Evolutionary conservation across 2,888 invertebrate genomes (phyloP).

Genomic region (Phragmatobia fuliginosa): DNA sequence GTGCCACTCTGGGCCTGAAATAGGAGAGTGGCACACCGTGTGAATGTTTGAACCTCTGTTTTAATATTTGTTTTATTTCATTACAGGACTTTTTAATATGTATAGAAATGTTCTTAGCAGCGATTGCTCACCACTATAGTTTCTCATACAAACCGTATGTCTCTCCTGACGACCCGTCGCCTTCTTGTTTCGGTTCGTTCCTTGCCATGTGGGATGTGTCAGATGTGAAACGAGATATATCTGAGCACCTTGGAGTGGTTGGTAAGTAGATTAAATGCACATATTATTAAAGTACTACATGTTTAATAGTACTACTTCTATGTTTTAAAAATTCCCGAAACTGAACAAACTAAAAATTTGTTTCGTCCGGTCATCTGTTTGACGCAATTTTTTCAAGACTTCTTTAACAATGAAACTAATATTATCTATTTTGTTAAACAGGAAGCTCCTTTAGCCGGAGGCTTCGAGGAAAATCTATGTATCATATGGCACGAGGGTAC

Average conservation of each 20-base stretch:
- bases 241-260: conserved; percentile 97
- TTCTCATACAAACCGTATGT: conserved; percentile 96
- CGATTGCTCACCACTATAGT: conserved; percentile 97
- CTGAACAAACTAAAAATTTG: too few relatives aligned
- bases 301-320: too few relatives aligned
- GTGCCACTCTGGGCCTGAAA: too few relatives aligned
- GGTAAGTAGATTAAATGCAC: conserved; percentile 88
- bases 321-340: too few relatives aligned
- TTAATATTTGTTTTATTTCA: conserved; percentile 5
- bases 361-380: too few relatives aligned
- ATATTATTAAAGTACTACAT: neutral
- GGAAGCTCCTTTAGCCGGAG: conserved; percentile 92
- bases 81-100: conserved; percentile 97
- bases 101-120: conserved; percentile 99
- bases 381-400: neutral
- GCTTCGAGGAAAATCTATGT: conserved; percentile 92
- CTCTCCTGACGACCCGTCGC: conserved; percentile 83
- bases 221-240: conserved; percentile 96
- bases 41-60: too few relatives aligned
- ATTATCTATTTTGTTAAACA: conserved; percentile 50
- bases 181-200: conserved; percentile 92
- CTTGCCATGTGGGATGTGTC: conserved; percentile 98
- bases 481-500: conserved; percentile 90
- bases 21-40: too few relatives aligned
- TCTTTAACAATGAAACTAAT: neutral